These are phyloP conservation scores for Folsomia manolachei DNA, from an alignment of 2,888 invertebrate genomes.

Conservation along the genomic window DNA sequence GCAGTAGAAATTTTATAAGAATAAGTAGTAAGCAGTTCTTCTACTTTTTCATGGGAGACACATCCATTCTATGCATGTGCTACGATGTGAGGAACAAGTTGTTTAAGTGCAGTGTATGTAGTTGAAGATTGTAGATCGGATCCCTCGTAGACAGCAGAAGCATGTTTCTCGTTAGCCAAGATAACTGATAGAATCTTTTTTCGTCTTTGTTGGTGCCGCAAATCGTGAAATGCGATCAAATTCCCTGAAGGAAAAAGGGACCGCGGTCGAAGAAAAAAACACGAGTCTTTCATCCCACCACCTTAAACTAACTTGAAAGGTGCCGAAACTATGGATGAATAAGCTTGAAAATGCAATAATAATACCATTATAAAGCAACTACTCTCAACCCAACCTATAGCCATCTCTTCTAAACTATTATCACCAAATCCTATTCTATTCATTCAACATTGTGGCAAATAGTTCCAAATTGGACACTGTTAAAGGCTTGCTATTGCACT, in stretches of 20 bases:
- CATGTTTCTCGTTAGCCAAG: conserved; percentile 44
- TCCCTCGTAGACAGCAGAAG: conserved; percentile 26
- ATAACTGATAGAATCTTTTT: conserved; percentile 44
- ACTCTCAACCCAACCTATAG: too few relatives aligned
- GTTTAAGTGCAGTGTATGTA: not conserved
- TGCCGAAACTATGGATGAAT: conserved; percentile 36
- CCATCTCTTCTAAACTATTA: too few relatives aligned
- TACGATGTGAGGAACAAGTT: conserved; percentile 15
- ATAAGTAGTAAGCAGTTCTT: conserved; percentile 10
- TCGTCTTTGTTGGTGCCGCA: conserved; percentile 44
- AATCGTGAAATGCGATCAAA: conserved; percentile 49
- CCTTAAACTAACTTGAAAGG: conserved; percentile 44
- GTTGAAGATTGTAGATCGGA: conserved; percentile 7
- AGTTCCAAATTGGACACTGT: conserved; percentile 3
- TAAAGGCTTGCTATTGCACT: not conserved
- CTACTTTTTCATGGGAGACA: conserved; percentile 15
- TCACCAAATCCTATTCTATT: conserved; percentile 1
- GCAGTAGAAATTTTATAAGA: conserved; percentile 2
- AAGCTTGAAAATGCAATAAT: conserved; percentile 23
- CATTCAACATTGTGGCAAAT: conserved; percentile 22
- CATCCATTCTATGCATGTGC: conserved; percentile 1
- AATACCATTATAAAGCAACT: conserved; percentile 18
- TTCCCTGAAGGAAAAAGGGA: conserved; percentile 42
- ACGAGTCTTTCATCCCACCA: conserved; percentile 45
- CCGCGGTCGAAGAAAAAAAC: conserved; percentile 36